A percentile compares a stretch with the other conserved stretches of the same genome.
These are phyloP conservation scores for Crematogaster levior DNA, from an alignment of 2,888 invertebrate genomes.

Conservation along the genomic window DNA sequence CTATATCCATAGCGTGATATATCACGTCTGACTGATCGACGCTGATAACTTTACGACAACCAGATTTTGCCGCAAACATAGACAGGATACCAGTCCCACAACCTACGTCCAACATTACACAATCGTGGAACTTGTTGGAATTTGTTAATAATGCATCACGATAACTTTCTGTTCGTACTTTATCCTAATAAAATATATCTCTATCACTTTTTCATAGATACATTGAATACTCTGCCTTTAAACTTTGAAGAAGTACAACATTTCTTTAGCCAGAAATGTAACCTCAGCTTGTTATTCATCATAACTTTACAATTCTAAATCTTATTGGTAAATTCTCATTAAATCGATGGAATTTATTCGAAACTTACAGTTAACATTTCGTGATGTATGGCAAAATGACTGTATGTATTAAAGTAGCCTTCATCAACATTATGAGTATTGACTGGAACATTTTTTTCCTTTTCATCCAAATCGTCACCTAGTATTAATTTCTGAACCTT, in stretches of 20 bases:
- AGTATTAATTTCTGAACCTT: slow-evolving; percentile 81
- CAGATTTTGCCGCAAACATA: slow-evolving; percentile 98
- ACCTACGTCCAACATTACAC: slow-evolving; percentile 97
- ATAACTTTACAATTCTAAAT: background rate
- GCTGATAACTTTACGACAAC: slow-evolving; percentile 95
- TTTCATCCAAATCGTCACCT: slow-evolving; percentile 77
- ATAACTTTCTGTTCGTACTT: slow-evolving; percentile 95
- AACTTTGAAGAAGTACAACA: background rate
- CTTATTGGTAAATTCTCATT: slow-evolving; percentile 10
- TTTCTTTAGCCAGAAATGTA: background rate
- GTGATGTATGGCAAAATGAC: slow-evolving; percentile 96
- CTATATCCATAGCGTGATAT: slow-evolving; percentile 97
- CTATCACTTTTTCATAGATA: background rate
- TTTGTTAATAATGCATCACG: slow-evolving; percentile 93
- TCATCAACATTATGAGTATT: slow-evolving; percentile 89
- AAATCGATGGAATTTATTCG: slow-evolving; percentile 16
- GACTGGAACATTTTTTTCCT: slow-evolving; percentile 77
- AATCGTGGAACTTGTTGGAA: slow-evolving; percentile 89
- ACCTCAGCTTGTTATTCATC: background rate
- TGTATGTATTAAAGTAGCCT: slow-evolving; percentile 93
- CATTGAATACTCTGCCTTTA: slow-evolving; percentile 18
- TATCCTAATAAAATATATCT: slow-evolving; percentile 87
- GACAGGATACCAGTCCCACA: slow-evolving; percentile 99
- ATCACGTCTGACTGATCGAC: slow-evolving; percentile 98
- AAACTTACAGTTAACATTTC: slow-evolving; percentile 94